Evolutionary conservation across 2,888 invertebrate genomes (phyloP).

Genomic region (Cephonodes hylas): DNA sequence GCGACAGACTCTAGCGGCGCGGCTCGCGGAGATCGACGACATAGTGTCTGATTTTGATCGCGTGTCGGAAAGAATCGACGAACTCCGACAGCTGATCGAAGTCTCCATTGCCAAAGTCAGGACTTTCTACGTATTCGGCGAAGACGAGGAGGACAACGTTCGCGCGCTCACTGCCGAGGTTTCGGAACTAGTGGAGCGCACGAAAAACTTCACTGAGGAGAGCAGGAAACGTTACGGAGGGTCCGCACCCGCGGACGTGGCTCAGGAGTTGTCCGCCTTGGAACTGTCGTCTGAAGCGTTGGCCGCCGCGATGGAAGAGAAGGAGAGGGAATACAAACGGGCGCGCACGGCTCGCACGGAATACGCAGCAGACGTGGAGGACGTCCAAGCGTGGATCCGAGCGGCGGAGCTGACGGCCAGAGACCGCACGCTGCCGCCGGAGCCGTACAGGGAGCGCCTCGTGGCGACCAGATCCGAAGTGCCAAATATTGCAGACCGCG

Average conservation of each 20-base stretch:
- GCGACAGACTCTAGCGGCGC: conserved; percentile 88
- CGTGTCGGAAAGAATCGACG: conserved; percentile 85
- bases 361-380: conserved; percentile 89
- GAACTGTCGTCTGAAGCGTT: conserved; percentile 91
- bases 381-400: conserved; percentile 91
- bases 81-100: conserved; percentile 85
- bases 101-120: conserved; percentile 84
- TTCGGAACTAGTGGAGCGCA: conserved; percentile 78
- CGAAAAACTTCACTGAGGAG: conserved; percentile 80
- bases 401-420: conserved; percentile 91
- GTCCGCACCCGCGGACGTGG: conserved; percentile 88
- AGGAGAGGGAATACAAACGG: conserved; percentile 92
- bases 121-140: conserved; percentile 89
- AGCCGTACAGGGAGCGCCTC: conserved; percentile 87
- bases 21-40: conserved; percentile 86
- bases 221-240: conserved; percentile 83
- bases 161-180: conserved; percentile 81
- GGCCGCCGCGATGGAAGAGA: conserved; percentile 91
- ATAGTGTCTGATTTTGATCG: conserved; percentile 89
- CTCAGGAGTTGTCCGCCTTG: conserved; percentile 89
- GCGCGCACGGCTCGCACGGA: conserved; percentile 91
- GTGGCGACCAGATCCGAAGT: conserved; percentile 89
- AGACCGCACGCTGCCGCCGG: conserved; percentile 89
- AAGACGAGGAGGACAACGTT: conserved; percentile 84
- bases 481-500: conserved; percentile 85